These are phyloP conservation scores for Drosophila yakuba DNA, from an alignment of 1,140 invertebrate species.

Conservation along the genomic window DNA sequence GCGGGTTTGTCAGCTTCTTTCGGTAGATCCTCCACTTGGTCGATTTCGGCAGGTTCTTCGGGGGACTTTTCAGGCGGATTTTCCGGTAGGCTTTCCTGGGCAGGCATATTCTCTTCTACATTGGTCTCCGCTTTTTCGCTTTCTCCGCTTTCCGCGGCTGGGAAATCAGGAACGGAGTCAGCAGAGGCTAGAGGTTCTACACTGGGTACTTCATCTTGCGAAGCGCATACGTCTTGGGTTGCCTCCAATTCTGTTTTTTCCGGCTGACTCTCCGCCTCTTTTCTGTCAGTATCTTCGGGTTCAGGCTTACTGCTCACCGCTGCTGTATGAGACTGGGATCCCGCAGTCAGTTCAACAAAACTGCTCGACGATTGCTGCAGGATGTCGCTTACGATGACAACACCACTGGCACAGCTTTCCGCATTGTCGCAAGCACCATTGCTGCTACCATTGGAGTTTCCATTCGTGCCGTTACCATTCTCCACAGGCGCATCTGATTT, in stretches of 20 bases:
- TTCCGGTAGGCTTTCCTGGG: not conserved
- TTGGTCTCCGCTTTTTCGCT: not conserved
- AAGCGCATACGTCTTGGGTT: not conserved
- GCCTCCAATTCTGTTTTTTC: not conserved
- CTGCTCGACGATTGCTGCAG: slow-evolving; percentile 66
- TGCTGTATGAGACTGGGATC: slow-evolving; percentile 5
- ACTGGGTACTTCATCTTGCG: not conserved
- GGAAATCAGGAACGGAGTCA: not conserved
- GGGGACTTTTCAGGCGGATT: not conserved
- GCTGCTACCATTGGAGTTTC: slow-evolving; percentile 43
- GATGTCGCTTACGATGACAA: slow-evolving; percentile 68
- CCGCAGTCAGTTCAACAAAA: slow-evolving; percentile 57
- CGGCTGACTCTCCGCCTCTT: not conserved
- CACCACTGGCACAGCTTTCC: not conserved
- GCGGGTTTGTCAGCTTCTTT: slow-evolving; percentile 1
- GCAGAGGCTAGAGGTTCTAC: not conserved
- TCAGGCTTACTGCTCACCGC: not conserved
- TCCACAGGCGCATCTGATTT: slow-evolving; percentile 23
- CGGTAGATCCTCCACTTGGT: not conserved
- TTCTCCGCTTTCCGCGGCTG: not conserved
- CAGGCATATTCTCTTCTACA: not conserved
- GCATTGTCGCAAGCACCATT: slow-evolving; percentile 31
- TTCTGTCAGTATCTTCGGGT: not conserved
- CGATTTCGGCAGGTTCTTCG: not conserved
- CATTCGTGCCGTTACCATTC: slow-evolving; percentile 51